Conservation (phyloP, 1,140 invertebrate species). For the Helicorthomorpha holstii region DNA sequence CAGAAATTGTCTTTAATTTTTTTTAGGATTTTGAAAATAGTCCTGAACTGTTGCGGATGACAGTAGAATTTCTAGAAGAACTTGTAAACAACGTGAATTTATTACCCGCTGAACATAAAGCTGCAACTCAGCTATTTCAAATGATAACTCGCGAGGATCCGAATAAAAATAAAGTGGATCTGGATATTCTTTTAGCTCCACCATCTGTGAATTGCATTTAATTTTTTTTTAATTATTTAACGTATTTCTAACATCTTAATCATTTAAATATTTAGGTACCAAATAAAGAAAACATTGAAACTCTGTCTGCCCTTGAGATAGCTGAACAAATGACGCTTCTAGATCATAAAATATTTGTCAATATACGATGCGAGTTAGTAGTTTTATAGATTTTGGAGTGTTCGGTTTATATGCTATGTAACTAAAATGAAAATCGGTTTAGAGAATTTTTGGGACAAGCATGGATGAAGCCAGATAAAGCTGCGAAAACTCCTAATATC, state of each 20-base stretch:
- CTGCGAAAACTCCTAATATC: constrained; percentile 64
- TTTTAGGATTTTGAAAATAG: constrained; percentile 68
- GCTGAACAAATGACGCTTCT: constrained; percentile 87
- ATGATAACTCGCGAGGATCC: constrained; percentile 56
- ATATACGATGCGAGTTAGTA: constrained; percentile 78
- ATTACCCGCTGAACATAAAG: constrained; percentile 77
- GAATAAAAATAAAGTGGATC: constrained; percentile 40
- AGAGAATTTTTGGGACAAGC: constrained; percentile 82
- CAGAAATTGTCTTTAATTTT: not conserved
- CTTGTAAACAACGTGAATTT: constrained; percentile 67
- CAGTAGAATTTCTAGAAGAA: constrained; percentile 75
- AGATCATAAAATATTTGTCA: constrained; percentile 81
- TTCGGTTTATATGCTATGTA: constrained; percentile 15
- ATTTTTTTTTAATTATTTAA: not conserved
- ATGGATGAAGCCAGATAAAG: constrained; percentile 82
- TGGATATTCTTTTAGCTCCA: constrained; percentile 49
- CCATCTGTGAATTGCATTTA: constrained; percentile 39
- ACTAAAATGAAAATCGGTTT: constrained; percentile 7
- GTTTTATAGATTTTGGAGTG: not conserved
- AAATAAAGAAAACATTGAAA: constrained; percentile 69
- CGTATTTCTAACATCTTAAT: constrained; percentile 2
- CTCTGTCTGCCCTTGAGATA: constrained; percentile 73
- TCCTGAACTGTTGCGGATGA: constrained; percentile 49
- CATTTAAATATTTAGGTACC: constrained; percentile 38
- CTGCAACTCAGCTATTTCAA: constrained; percentile 59